Percentiles rank a stretch among this genome's conserved stretches.
These are phyloP conservation scores for Leptobrachium ailaonicum DNA, from an alignment of 2,113 vertebrate species.

Conservation along the genomic window DNA sequence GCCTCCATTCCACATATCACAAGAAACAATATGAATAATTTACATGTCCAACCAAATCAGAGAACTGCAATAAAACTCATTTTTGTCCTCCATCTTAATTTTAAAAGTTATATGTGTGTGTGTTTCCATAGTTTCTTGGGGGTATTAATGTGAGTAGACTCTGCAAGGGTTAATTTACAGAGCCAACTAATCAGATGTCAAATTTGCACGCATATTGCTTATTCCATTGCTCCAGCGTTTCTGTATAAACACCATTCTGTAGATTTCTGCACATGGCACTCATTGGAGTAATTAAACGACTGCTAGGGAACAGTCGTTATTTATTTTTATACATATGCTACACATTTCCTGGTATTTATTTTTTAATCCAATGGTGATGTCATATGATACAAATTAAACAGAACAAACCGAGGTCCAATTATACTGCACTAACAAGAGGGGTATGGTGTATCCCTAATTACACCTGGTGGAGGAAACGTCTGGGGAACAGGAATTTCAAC, in stretches of 20 bases:
- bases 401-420: not conserved
- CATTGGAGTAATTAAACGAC: slow-evolving; percentile 22
- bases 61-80: no score
- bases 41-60: no score
- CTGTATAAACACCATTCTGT: slow-evolving; percentile 37
- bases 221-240: slow-evolving; percentile 24
- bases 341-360: slow-evolving; percentile 28
- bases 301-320: not conserved
- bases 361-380: not conserved
- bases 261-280: slow-evolving; percentile 31
- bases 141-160: no score
- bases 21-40: no score
- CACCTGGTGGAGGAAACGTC: not conserved
- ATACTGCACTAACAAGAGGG: not conserved
- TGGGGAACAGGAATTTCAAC: not conserved
- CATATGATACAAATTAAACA: not conserved
- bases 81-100: no score
- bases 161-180: no score
- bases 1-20: no score
- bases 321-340: slow-evolving; percentile 40
- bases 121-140: no score
- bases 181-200: no score
- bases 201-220: not conserved
- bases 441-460: not conserved
- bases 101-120: no score